phyloP scores from a whole-genome alignment of 2,888 invertebrate genomes.

The Himalopsyche kuldschensis region DNA sequence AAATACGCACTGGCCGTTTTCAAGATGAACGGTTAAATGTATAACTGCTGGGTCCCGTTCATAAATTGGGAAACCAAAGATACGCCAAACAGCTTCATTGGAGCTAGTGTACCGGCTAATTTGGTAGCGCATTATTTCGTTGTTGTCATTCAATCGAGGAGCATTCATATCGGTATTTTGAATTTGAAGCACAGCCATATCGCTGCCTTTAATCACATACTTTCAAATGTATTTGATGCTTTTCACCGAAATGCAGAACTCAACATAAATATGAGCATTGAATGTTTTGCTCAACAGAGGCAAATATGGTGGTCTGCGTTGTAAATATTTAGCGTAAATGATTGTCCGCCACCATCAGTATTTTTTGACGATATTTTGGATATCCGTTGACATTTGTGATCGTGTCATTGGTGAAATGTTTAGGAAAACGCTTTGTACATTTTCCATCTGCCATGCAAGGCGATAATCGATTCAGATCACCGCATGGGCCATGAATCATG shows the following conservation, averaged over 20 bases:
- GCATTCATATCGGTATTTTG: background rate
- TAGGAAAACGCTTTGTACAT: too few species aligned
- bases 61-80: conserved; percentile 3
- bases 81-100: conserved; percentile 39
- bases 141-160: background rate
- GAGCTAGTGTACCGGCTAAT: conserved; percentile 42
- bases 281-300: background rate
- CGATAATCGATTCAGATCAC: too few species aligned
- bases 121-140: conserved; percentile 37
- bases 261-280: background rate
- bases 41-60: background rate
- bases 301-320: background rate
- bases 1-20: background rate
- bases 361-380: too few species aligned
- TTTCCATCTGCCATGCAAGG: too few species aligned
- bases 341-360: too few species aligned
- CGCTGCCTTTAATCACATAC: background rate
- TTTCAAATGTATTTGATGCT: background rate
- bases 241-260: background rate
- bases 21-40: background rate
- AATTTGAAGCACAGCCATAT: background rate
- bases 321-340: too few species aligned
- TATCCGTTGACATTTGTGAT: too few species aligned
- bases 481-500: too few species aligned
- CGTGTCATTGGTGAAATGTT: too few species aligned